These are phyloP conservation scores for Lepus europaeus DNA, from an alignment of 2,113 vertebrate genomes.

Conservation along the genomic window DNA sequence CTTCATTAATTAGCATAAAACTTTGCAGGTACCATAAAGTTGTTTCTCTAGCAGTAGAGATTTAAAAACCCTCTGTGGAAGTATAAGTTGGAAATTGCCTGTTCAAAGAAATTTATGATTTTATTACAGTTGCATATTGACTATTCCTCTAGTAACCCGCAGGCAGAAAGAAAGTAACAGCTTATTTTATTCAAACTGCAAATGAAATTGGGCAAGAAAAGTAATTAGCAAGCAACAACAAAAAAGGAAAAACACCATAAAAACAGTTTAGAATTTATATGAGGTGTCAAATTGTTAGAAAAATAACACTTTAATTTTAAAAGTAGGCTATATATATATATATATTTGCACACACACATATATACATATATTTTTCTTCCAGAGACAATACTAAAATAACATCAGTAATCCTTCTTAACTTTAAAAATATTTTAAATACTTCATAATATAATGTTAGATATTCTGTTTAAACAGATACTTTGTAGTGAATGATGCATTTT, in stretches of 20 bases:
- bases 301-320: slow-evolving; percentile 86
- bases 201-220: slow-evolving; percentile 90
- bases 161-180: slow-evolving; percentile 88
- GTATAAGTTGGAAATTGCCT: slow-evolving; percentile 89
- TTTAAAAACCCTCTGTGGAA: slow-evolving; percentile 85
- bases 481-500: not conserved
- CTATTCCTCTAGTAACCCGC: slow-evolving; percentile 88
- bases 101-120: slow-evolving; percentile 91
- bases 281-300: slow-evolving; percentile 86
- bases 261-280: slow-evolving; percentile 87
- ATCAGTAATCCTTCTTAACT: not conserved
- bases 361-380: not conserved
- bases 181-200: slow-evolving; percentile 91
- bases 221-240: slow-evolving; percentile 90
- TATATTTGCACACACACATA: not conserved
- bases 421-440: slow-evolving; percentile 25
- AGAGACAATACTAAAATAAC: not conserved
- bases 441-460: not conserved
- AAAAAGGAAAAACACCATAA: slow-evolving; percentile 89
- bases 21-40: slow-evolving; percentile 82
- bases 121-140: slow-evolving; percentile 90
- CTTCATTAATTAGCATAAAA: slow-evolving; percentile 82
- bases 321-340: slow-evolving; percentile 40
- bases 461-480: not conserved
- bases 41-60: slow-evolving; percentile 85